phyloP scores from a whole-genome alignment of 2,888 invertebrate species.

The Clistopyga incitator region DNA sequence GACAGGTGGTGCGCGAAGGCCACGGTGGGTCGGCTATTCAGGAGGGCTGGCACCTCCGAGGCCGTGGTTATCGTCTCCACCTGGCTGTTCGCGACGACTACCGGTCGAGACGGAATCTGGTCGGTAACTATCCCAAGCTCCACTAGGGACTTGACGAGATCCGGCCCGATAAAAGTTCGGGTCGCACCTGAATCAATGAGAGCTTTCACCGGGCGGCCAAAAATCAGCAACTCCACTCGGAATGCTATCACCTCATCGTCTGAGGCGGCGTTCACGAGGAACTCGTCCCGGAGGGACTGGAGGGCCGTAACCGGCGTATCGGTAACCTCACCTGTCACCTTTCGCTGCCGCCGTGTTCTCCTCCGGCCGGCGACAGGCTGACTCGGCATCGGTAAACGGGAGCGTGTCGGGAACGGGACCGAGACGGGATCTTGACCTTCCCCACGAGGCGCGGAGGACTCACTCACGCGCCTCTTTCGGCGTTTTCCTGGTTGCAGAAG shows the following conservation, averaged over 20 bases:
- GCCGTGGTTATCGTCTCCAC: too few species aligned
- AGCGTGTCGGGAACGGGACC: neutral
- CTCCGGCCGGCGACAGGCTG: neutral
- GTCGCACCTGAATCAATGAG: too few species aligned
- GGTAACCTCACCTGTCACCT: neutral
- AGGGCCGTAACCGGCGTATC: neutral
- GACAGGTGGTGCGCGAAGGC: too few species aligned
- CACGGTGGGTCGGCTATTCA: too few species aligned
- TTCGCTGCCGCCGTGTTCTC: neutral
- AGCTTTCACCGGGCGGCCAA: too few species aligned
- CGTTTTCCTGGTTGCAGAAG: constrained; percentile 30
- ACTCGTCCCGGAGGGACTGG: neutral
- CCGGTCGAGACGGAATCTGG: too few species aligned
- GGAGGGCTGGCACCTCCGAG: too few species aligned
- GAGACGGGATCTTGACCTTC: neutral
- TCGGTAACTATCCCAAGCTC: too few species aligned
- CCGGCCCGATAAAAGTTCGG: too few species aligned
- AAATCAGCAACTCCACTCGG: constrained; percentile 4
- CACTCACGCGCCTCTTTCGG: constrained; percentile 5
- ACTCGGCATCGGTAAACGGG: neutral
- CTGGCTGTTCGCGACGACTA: too few species aligned
- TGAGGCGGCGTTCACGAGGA: neutral
- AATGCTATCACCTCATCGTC: neutral
- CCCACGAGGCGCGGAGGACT: neutral
- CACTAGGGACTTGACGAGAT: too few species aligned